Base-by-base conservation (phyloP, 1,140 invertebrate species). In the Leptestheria dahalacensis region DNA sequence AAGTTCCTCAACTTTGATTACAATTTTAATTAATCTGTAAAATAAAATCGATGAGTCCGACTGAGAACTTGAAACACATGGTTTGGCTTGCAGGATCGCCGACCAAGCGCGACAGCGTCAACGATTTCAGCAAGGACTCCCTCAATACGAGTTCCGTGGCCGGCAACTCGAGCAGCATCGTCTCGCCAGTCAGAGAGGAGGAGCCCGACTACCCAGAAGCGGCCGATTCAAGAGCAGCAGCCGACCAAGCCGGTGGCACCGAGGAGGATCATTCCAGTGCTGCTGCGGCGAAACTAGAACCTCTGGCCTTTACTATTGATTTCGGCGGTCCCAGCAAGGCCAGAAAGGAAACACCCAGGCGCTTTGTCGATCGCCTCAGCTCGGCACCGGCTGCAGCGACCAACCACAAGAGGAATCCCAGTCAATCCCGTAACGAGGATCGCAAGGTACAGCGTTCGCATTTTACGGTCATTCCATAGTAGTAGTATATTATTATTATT, bases 301-400 rank as follows among this genome's bases (percentile, higher is more conserved):
- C 58, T 12, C 33, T 60, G 41, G 58, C 58, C 23, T 60, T 60
- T 21, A 60, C 58, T 26, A 60, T 60, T 49, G 58, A 60, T 53
- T 60, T 60, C 33, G 58, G 58, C 48, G 33, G 12, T 1, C 53
- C 53, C 11, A 33, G 26, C 53, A 25, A 29, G 20, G 51, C 47
- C 48, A 60, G 51, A 51, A 49, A 60, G 23, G 49, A 48, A 21
- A 47, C 58, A 3, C 58, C 58, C 24, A 60, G 52, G 21, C 58
- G 58, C 6, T 50, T 60, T 21, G 28, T 41, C 20, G 26, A 50
- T 15, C 48, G 58, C n/a, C 49, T 23, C 18, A 20, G 26, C 47
- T 11, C 47, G 33, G 46, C 57, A 12, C 46, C 21, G 58, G 48
- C 18, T n/a, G n/a, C n/a, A n/a, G n/a, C n/a, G n/a, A n/a, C 20